Conservation (phyloP, 2,113 vertebrate species). For the Rhagologus leucostigma region DNA sequence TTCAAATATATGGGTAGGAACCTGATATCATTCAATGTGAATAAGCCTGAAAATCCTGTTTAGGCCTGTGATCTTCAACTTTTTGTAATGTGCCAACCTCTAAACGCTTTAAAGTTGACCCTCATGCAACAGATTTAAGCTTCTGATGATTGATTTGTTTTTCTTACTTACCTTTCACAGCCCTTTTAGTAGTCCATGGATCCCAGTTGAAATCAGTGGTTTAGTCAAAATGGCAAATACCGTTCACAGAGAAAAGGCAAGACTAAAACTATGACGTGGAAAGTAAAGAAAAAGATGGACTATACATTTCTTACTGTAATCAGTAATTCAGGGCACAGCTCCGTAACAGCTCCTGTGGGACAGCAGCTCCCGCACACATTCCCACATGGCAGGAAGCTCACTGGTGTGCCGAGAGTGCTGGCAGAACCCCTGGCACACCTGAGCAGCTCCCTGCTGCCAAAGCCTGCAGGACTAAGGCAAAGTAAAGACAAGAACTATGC, state of each 20-base stretch:
- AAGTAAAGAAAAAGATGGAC: background rate
- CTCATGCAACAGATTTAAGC: background rate
- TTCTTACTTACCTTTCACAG: background rate
- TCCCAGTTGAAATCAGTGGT: background rate
- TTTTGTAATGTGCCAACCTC: background rate
- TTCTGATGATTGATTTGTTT: background rate
- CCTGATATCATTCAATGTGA: background rate
- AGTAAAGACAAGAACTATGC: accelerated
- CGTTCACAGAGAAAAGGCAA: background rate
- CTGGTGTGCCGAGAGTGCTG: background rate
- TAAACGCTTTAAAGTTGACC: background rate
- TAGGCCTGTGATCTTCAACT: background rate
- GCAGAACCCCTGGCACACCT: background rate
- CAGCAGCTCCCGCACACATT: background rate
- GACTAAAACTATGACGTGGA: background rate
- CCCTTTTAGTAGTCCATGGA: background rate
- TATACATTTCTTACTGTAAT: background rate
- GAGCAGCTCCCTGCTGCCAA: background rate
- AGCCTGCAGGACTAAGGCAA: background rate
- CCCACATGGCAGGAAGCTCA: accelerated
- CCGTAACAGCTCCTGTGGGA: accelerated
- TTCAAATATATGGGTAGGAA: background rate
- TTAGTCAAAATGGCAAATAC: background rate
- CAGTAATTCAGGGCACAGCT: background rate
- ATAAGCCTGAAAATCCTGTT: background rate